These are phyloP conservation scores for Coluber constrictor DNA, from an alignment of 2,797 vertebrate species.

Conservation along the genomic window DNA sequence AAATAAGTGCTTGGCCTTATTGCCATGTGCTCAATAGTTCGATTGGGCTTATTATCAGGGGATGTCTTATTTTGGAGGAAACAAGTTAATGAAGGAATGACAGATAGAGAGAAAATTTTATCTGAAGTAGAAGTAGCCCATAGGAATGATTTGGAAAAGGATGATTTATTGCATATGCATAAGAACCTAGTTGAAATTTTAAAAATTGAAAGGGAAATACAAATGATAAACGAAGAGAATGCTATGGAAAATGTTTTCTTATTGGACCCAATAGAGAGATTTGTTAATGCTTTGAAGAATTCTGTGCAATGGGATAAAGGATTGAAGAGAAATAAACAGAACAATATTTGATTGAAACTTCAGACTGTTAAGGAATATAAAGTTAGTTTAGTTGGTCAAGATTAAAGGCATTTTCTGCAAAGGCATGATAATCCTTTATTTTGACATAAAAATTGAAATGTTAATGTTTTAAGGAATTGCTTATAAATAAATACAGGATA, in stretches of 20 bases:
- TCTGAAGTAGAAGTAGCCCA: not conserved
- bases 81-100: not conserved
- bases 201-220: not conserved
- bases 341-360: not conserved
- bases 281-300: not conserved
- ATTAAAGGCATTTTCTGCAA: not conserved
- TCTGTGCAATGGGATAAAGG: not conserved
- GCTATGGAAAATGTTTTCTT: not conserved
- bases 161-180: not conserved
- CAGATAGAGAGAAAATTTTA: not conserved
- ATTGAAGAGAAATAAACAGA: not conserved
- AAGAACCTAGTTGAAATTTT: not conserved
- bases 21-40: too few species aligned
- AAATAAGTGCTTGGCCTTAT: too few species aligned
- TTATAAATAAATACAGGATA: not conserved
- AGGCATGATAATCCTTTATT: not conserved
- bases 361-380: not conserved
- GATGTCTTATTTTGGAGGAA: too few species aligned
- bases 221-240: not conserved
- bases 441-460: not conserved
- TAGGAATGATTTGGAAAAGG: not conserved
- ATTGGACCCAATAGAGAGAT: not conserved
- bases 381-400: not conserved
- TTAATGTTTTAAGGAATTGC: not conserved
- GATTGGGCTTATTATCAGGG: too few species aligned